These are phyloP conservation scores for Theropithecus gelada DNA, from an alignment of 2,113 vertebrate species.

Conservation along the genomic window DNA sequence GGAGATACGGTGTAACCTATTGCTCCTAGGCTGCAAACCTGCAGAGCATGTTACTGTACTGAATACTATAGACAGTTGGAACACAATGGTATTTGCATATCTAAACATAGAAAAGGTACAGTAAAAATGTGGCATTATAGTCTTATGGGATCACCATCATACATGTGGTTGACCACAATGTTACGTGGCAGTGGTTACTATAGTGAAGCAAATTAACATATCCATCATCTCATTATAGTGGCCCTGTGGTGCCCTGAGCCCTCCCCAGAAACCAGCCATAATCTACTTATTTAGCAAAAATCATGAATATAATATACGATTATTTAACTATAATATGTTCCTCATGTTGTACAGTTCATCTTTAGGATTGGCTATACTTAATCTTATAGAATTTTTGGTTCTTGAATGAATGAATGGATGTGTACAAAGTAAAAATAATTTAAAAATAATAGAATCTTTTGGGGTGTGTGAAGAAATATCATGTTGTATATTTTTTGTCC, in stretches of 20 bases:
- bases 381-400: neutral
- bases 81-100: neutral
- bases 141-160: neutral
- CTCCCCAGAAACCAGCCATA: neutral
- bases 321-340: neutral
- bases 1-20: neutral
- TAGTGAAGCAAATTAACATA: neutral
- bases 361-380: neutral
- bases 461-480: neutral
- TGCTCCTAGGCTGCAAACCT: neutral
- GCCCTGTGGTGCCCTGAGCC: neutral
- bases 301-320: neutral
- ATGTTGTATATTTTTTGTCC: conserved; percentile 51
- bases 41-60: neutral
- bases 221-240: neutral
- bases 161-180: neutral
- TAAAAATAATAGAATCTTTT: neutral
- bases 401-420: no score
- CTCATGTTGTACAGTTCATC: neutral
- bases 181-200: neutral
- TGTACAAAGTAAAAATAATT: no score
- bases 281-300: neutral
- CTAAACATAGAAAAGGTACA: neutral
- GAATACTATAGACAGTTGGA: neutral
- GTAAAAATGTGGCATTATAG: neutral